Evolutionary conservation across 2,888 invertebrate genomes (phyloP).

Genomic region (Platycheirus rosarum): DNA sequence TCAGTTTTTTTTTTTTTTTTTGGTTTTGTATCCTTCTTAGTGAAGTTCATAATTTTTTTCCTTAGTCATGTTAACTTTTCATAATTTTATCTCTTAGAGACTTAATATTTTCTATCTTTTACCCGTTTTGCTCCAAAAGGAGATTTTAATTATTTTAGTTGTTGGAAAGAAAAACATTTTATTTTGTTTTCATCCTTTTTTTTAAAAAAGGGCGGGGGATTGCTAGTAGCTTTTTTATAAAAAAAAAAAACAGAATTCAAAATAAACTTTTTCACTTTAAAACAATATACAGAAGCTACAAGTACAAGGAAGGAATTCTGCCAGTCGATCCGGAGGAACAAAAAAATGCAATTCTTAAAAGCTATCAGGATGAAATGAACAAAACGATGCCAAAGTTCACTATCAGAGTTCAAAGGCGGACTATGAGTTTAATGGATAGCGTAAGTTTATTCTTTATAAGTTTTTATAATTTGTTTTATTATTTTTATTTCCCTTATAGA

Average conservation of each 20-base stretch:
- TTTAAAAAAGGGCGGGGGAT: slow-evolving; percentile 1
- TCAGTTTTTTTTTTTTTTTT: slow-evolving; percentile 28
- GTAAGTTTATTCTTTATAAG: slow-evolving; percentile 76
- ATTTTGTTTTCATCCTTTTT: slow-evolving; percentile 35
- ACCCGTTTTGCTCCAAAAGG: slow-evolving; percentile 14
- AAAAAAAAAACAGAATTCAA: not conserved
- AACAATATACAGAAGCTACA: slow-evolving; percentile 77
- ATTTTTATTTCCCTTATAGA: not conserved
- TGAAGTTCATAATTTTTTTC: slow-evolving; percentile 20
- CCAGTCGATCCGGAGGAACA: slow-evolving; percentile 81
- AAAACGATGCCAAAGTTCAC: slow-evolving; percentile 77
- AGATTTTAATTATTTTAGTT: slow-evolving; percentile 69
- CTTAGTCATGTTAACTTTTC: slow-evolving; percentile 40
- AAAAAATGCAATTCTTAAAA: slow-evolving; percentile 76
- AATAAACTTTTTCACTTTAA: slow-evolving; percentile 41
- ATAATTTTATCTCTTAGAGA: slow-evolving; percentile 60
- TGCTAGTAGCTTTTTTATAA: slow-evolving; percentile 1
- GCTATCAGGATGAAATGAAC: slow-evolving; percentile 75
- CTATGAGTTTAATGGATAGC: slow-evolving; percentile 80
- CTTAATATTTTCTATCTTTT: slow-evolving; percentile 29
- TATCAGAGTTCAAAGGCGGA: slow-evolving; percentile 78
- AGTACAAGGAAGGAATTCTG: slow-evolving; percentile 79
- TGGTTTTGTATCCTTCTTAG: slow-evolving; percentile 9
- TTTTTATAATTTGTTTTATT: not conserved
- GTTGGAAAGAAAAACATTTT: slow-evolving; percentile 58